These are phyloP conservation scores for Martes martes DNA, from an alignment of 2,113 vertebrate species.

Conservation along the genomic window DNA sequence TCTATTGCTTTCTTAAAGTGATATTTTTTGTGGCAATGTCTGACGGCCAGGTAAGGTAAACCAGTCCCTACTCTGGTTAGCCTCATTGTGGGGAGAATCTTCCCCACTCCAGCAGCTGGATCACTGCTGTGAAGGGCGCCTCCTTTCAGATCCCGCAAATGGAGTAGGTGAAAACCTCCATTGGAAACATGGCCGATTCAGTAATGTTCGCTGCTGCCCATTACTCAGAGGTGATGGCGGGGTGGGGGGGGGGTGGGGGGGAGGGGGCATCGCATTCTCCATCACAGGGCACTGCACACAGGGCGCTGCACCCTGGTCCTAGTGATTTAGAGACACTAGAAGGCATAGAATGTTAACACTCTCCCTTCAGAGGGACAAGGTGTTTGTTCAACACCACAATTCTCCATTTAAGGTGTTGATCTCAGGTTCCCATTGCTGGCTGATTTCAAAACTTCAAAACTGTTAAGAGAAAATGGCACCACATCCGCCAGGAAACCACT, in stretches of 20 bases:
- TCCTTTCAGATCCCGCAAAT: background rate
- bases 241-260: no score
- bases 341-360: background rate
- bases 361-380: background rate
- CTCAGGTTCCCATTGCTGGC: background rate
- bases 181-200: accelerated
- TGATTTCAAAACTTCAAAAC: background rate
- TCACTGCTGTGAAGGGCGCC: background rate
- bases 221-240: background rate
- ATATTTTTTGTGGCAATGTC: background rate
- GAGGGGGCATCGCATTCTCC: background rate
- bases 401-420: background rate
- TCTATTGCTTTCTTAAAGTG: background rate
- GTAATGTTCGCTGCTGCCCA: background rate
- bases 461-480: background rate
- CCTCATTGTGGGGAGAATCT: background rate
- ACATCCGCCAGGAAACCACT: background rate
- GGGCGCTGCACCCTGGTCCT: background rate
- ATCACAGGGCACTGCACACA: background rate
- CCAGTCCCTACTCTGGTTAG: background rate
- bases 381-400: background rate
- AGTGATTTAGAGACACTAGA: background rate
- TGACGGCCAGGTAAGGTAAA: background rate
- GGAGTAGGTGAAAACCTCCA: background rate
- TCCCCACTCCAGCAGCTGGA: background rate